phyloP scores from a whole-genome alignment of 1,140 invertebrate genomes.

The Pissodes strobi region DNA sequence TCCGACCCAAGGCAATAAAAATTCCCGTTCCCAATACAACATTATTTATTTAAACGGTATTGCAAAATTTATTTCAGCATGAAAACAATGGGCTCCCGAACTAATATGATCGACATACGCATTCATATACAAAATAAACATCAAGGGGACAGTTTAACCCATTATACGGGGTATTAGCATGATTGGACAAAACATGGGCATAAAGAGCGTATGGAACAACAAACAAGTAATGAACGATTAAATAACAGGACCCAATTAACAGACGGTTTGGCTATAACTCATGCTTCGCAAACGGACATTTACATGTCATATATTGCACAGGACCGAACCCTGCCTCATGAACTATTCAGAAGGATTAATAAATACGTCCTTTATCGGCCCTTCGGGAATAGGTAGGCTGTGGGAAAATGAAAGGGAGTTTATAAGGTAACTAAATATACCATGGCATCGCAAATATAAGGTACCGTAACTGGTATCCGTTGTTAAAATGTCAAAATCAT shows the following conservation, averaged over 20 bases:
- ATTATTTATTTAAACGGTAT: conserved; percentile 20
- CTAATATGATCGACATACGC: conserved; percentile 26
- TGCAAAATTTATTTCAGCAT: conserved; percentile 1
- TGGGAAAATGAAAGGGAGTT: too few species aligned
- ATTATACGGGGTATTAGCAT: conserved; percentile 20
- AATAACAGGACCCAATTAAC: conserved; percentile 28
- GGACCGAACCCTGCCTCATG: too few species aligned
- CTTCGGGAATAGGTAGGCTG: too few species aligned
- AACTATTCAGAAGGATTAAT: too few species aligned
- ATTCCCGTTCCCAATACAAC: too few species aligned
- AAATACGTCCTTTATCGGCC: too few species aligned
- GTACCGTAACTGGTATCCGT: too few species aligned
- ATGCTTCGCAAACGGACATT: conserved; percentile 9
- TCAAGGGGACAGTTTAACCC: conserved; percentile 21
- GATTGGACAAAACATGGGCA: conserved; percentile 24
- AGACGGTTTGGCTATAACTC: conserved; percentile 17
- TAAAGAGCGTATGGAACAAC: conserved; percentile 18
- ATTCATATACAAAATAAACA: conserved; percentile 24
- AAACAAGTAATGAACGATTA: conserved; percentile 29
- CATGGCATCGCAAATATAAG: too few species aligned
- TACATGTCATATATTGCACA: conserved; percentile 16
- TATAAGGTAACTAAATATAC: too few species aligned
- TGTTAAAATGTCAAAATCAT: too few species aligned
- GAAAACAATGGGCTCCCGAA: conserved; percentile 10
- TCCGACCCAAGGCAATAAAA: too few species aligned